Conservation (phyloP, 2,888 invertebrate genomes). For the Argyra leucocephala region DNA sequence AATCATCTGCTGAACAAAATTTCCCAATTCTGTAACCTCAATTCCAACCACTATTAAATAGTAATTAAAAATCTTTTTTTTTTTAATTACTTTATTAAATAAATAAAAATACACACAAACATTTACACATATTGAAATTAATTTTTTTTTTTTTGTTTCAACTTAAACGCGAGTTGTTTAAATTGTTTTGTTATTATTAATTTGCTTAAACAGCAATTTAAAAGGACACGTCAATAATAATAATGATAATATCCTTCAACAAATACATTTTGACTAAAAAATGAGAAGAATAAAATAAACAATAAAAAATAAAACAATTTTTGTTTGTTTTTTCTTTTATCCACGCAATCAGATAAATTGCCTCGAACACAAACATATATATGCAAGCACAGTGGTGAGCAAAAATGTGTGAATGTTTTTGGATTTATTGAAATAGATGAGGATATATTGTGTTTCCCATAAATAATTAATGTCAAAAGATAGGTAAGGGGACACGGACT, state of each 20-base stretch:
- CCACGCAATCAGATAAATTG: neutral
- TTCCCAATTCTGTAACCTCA: too few species aligned
- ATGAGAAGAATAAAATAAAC: too few species aligned
- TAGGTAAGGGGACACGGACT: too few species aligned
- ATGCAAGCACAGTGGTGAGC: too few species aligned
- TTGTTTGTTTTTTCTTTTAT: neutral
- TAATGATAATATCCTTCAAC: slow-evolving; percentile 1
- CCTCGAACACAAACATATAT: too few species aligned
- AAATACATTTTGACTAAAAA: too few species aligned
- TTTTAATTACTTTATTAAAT: neutral
- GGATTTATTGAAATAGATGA: too few species aligned
- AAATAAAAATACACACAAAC: neutral
- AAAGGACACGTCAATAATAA: slow-evolving; percentile 6
- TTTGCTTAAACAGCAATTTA: slow-evolving; percentile 6
- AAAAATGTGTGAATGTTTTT: too few species aligned
- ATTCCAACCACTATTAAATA: neutral
- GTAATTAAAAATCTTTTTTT: neutral
- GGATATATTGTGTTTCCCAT: too few species aligned
- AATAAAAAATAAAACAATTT: neutral
- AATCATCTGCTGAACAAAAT: too few species aligned
- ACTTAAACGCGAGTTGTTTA: neutral
- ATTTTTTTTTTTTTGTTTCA: neutral
- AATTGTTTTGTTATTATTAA: neutral
- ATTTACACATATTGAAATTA: neutral
- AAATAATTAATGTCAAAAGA: too few species aligned